phyloP scores from a whole-genome alignment of 2,888 invertebrate species.

The Coronaproctus castanopsis region DNA sequence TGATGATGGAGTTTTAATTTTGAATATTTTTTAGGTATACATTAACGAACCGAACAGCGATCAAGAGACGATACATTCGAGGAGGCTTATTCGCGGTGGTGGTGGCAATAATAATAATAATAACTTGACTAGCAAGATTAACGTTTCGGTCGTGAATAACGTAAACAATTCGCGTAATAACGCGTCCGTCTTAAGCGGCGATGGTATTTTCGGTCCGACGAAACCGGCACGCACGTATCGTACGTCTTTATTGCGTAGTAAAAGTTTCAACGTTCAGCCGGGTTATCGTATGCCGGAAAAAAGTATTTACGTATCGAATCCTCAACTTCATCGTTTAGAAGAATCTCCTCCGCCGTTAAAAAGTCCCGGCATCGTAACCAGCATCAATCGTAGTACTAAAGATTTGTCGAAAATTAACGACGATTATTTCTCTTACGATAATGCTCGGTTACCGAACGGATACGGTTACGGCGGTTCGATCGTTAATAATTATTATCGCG shows the following conservation, averaged over 20 bases:
- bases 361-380: slow-evolving; percentile 68
- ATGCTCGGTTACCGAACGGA: slow-evolving; percentile 16
- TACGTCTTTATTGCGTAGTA: slow-evolving; percentile 47
- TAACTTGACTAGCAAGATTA: slow-evolving; percentile 23
- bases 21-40: no score
- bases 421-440: slow-evolving; percentile 31
- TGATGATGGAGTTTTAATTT: no score
- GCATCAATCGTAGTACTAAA: slow-evolving; percentile 61
- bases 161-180: not conserved
- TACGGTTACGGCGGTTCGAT: slow-evolving; percentile 29
- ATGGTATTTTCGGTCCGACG: slow-evolving; percentile 37
- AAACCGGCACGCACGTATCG: slow-evolving; percentile 64
- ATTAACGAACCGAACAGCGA: slow-evolving; percentile 18
- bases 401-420: slow-evolving; percentile 51
- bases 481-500: slow-evolving; percentile 31
- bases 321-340: slow-evolving; percentile 48
- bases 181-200: slow-evolving; percentile 15
- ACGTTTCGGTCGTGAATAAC: slow-evolving; percentile 24
- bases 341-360: slow-evolving; percentile 52
- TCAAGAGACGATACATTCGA: slow-evolving; percentile 24
- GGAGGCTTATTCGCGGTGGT: slow-evolving; percentile 23
- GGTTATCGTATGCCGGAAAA: slow-evolving; percentile 29
- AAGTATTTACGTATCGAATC: slow-evolving; percentile 40
- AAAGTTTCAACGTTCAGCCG: slow-evolving; percentile 61
- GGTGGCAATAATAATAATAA: slow-evolving; percentile 24